Percentiles rank a stretch among this genome's conserved stretches.
Conservation (phyloP, 2,113 vertebrate genomes). For the Oreocharis arfaki region DNA sequence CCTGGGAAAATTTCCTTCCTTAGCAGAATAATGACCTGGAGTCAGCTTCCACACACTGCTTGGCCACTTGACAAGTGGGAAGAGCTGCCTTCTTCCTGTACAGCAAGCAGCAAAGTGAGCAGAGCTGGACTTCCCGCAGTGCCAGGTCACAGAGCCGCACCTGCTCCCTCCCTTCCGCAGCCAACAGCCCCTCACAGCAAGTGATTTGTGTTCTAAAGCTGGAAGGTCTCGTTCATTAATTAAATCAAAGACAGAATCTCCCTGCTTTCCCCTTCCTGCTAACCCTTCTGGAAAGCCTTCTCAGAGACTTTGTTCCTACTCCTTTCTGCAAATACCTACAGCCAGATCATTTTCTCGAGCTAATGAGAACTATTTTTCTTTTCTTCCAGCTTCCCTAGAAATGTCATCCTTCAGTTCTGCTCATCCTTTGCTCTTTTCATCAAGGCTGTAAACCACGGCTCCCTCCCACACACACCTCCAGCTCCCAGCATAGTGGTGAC, state of each 20-base stretch:
- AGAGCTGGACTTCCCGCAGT: background rate
- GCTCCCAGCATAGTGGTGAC: background rate
- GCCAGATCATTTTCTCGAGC: background rate
- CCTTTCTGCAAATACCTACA: background rate
- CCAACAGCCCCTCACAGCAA: background rate
- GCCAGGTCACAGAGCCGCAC: background rate
- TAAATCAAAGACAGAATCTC: background rate
- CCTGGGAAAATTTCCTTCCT: background rate
- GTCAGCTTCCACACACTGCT: background rate
- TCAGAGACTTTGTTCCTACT: background rate
- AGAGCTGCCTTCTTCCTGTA: background rate
- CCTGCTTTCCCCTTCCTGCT: background rate
- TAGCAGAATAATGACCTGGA: background rate
- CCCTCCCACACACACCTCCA: background rate
- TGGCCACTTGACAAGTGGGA: background rate
- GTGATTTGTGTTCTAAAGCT: background rate
- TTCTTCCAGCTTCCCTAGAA: background rate
- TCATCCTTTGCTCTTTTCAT: constrained; percentile 7
- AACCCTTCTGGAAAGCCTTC: background rate
- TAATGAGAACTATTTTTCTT: background rate
- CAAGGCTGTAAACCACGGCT: background rate
- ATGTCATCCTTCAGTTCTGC: background rate
- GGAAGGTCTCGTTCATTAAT: background rate
- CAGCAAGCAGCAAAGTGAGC: background rate
- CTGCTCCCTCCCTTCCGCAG: background rate